A percentile compares a stretch with the other conserved stretches of the same genome.
Evolutionary conservation across 2,797 vertebrate genomes (phyloP).

Genomic region (Nannoperca obscura): DNA sequence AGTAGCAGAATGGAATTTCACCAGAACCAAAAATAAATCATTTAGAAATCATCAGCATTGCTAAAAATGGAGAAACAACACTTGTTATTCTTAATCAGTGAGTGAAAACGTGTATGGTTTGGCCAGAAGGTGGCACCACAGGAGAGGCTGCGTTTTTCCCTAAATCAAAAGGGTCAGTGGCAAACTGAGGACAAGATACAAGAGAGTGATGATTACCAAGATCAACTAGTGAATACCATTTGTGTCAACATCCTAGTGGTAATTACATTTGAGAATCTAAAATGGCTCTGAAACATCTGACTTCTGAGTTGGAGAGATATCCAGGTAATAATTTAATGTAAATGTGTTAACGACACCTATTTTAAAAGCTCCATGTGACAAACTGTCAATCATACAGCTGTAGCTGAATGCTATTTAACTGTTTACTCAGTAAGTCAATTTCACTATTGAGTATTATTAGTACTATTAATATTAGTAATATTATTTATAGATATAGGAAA

Average conservation of each 20-base stretch:
- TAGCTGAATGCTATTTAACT: neutral
- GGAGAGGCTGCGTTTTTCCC: neutral
- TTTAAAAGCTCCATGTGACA: neutral
- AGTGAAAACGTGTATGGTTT: neutral
- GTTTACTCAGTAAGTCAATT: neutral
- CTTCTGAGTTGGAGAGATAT: neutral
- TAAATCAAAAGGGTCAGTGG: neutral
- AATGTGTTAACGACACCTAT: neutral
- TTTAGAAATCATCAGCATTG: too few relatives aligned
- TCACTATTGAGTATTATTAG: neutral
- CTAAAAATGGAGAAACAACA: neutral
- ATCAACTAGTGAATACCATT: neutral
- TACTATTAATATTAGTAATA: neutral
- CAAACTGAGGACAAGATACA: too few relatives aligned
- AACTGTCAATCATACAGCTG: neutral
- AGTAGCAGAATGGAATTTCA: too few relatives aligned
- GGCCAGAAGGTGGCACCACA: conserved; percentile 20
- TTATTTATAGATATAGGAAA: too few relatives aligned
- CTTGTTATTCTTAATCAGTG: neutral
- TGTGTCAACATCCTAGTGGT: neutral
- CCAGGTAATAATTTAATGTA: neutral
- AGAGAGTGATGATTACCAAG: too few relatives aligned
- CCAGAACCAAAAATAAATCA: too few relatives aligned
- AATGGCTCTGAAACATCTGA: neutral
- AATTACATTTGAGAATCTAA: neutral